Percentiles rank a stretch among this genome's conserved stretches.
These are phyloP conservation scores for Aspiorhynchus laticeps DNA, from an alignment of 2,113 vertebrate species.

Conservation along the genomic window DNA sequence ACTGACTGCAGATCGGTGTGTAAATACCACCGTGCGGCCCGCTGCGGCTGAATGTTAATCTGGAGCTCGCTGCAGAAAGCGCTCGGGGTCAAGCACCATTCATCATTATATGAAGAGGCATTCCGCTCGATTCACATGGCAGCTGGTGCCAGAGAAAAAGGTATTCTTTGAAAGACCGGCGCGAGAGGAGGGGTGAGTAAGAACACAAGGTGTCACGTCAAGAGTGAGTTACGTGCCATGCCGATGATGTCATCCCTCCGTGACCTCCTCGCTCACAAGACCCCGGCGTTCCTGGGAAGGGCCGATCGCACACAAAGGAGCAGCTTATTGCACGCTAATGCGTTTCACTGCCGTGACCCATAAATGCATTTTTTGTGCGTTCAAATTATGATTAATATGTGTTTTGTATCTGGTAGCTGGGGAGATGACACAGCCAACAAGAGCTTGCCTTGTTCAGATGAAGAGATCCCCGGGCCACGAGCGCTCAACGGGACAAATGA, in stretches of 20 bases:
- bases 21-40: slow-evolving; percentile 48
- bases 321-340: slow-evolving; percentile 86
- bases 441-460: slow-evolving; percentile 86
- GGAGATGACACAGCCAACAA: slow-evolving; percentile 87
- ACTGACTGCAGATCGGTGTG: slow-evolving; percentile 69
- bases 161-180: slow-evolving; percentile 57
- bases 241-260: slow-evolving; percentile 89
- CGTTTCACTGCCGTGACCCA: slow-evolving; percentile 88
- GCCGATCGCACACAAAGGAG: slow-evolving; percentile 85
- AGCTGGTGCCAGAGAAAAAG: slow-evolving; percentile 83
- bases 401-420: slow-evolving; percentile 86
- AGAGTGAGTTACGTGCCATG: slow-evolving; percentile 86
- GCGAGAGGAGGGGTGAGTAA: slow-evolving; percentile 61
- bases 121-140: slow-evolving; percentile 86
- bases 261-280: slow-evolving; percentile 84
- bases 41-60: slow-evolving; percentile 73
- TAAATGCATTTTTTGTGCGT: slow-evolving; percentile 84
- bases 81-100: slow-evolving; percentile 94
- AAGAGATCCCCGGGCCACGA: slow-evolving; percentile 85
- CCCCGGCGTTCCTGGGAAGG: slow-evolving; percentile 89
- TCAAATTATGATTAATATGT: slow-evolving; percentile 98
- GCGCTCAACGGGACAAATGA: slow-evolving; percentile 88
- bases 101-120: slow-evolving; percentile 97
- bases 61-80: slow-evolving; percentile 79
- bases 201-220: slow-evolving; percentile 98